Conservation (phyloP, 1,140 invertebrate species). For the Drosophila sulfurigaster region DNA sequence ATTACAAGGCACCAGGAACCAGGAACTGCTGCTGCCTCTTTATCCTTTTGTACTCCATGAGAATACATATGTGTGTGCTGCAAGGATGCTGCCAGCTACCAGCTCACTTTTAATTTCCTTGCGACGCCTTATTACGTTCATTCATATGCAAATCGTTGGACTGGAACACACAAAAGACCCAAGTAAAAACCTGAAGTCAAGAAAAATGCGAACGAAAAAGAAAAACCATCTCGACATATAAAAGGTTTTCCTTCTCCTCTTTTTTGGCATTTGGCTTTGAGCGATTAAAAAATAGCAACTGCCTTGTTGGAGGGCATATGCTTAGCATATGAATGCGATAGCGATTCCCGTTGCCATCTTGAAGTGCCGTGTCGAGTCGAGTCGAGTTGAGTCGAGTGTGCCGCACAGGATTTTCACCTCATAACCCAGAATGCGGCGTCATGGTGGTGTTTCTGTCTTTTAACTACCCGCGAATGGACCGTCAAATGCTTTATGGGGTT, state of each 20-base stretch:
- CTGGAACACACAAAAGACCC: conserved; percentile 63
- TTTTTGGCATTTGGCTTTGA: conserved; percentile 56
- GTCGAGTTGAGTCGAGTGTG: not conserved
- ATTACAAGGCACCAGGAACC: conserved; percentile 58
- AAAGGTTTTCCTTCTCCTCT: conserved; percentile 31
- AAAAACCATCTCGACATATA: conserved; percentile 40
- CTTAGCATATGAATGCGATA: conserved; percentile 36
- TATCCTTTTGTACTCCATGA: conserved; percentile 28
- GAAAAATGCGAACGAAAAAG: conserved; percentile 40
- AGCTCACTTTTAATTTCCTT: conserved; percentile 77
- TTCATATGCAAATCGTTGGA: conserved; percentile 81
- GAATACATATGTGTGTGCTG: conserved; percentile 29
- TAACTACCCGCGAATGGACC: conserved; percentile 54
- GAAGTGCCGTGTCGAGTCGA: conserved; percentile 47
- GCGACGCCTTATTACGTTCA: conserved; percentile 76
- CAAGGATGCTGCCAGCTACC: conserved; percentile 29
- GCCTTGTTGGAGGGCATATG: conserved; percentile 47
- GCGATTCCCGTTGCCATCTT: conserved; percentile 44
- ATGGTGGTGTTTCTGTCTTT: conserved; percentile 36
- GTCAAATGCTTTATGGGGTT: conserved; percentile 67
- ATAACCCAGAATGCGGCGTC: conserved; percentile 60
- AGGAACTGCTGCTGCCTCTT: conserved; percentile 4
- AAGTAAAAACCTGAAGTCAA: conserved; percentile 22
- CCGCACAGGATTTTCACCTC: conserved; percentile 70
- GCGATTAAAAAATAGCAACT: conserved; percentile 79